Conservation (phyloP, 2,113 vertebrate species). For the Phoxinus phoxinus region DNA sequence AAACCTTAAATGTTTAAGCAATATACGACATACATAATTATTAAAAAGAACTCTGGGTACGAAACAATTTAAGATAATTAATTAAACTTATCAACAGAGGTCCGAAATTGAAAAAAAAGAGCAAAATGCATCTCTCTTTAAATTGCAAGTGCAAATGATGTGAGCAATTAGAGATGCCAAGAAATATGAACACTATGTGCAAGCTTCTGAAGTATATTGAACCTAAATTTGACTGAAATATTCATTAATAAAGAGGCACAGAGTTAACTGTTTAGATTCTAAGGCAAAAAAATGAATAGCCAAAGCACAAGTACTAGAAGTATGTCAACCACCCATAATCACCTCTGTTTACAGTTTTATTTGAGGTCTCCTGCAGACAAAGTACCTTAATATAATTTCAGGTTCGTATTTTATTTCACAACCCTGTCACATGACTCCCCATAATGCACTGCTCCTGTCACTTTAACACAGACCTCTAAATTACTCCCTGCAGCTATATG, state of each 20-base stretch:
- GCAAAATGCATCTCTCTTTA: conserved; percentile 6
- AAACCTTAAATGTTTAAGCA: not conserved
- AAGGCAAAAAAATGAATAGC: not conserved
- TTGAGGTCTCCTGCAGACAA: conserved; percentile 4
- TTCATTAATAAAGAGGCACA: conserved; percentile 27
- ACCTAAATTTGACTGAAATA: not conserved
- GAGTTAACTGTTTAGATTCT: not conserved
- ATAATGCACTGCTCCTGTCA: conserved; percentile 43
- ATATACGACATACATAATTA: not conserved
- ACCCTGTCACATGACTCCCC: conserved; percentile 26
- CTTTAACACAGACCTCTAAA: conserved; percentile 33
- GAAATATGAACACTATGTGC: conserved; percentile 3
- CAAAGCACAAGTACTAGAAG: not conserved
- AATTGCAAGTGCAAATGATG: conserved; percentile 18
- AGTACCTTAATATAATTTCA: conserved; percentile 19
- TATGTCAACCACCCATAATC: not conserved
- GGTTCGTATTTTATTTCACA: conserved; percentile 6
- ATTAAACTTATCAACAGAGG: conserved; percentile 15
- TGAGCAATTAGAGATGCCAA: not conserved
- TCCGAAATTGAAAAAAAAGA: not conserved
- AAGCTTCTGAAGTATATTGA: not conserved
- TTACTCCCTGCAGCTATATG: conserved; percentile 27
- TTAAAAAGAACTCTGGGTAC: not conserved
- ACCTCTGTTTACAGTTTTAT: not conserved
- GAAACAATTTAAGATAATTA: conserved; percentile 20